Percentiles rank a stretch among this genome's conserved stretches.
Conservation (phyloP, 2,888 invertebrate species). For the Copidosoma aretas region DNA sequence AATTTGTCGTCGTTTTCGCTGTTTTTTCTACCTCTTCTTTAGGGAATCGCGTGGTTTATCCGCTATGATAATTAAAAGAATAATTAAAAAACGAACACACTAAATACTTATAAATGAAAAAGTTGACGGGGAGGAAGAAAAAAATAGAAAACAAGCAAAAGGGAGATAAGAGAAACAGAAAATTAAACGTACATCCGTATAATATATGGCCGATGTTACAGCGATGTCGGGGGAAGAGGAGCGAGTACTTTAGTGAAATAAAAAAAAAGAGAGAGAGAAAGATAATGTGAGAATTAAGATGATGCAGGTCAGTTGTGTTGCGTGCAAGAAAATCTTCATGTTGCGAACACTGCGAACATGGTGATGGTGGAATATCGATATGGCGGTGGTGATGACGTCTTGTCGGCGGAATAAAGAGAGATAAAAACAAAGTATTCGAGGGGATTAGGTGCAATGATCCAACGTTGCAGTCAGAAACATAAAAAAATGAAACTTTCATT, state of each 20-base stretch:
- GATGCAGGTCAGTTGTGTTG: background rate
- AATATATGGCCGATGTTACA: background rate
- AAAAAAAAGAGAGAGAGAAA: background rate
- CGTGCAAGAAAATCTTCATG: background rate
- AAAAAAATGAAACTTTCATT: constrained; percentile 50
- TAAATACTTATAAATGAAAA: constrained; percentile 6
- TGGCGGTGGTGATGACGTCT: background rate
- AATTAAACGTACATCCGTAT: background rate
- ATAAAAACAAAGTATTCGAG: constrained; percentile 12
- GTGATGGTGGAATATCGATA: background rate
- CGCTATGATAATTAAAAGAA: constrained; percentile 34
- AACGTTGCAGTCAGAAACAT: constrained; percentile 55
- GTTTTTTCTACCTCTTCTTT: constrained; percentile 59
- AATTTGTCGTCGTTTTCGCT: constrained; percentile 57
- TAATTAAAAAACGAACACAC: constrained; percentile 15
- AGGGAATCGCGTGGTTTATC: constrained; percentile 52
- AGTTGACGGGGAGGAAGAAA: constrained; percentile 1
- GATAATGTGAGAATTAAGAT: background rate
- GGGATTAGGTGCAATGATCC: constrained; percentile 43
- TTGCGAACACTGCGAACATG: background rate
- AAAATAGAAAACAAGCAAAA: constrained; percentile 8
- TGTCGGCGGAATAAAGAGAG: background rate
- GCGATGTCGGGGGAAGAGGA: background rate
- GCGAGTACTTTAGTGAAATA: background rate
- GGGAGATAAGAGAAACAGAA: constrained; percentile 11